Percentiles rank a stretch among this genome's conserved stretches.
phyloP scores from a whole-genome alignment of 1,140 invertebrate genomes.

The Pseudomyrmex pallidus region DNA sequence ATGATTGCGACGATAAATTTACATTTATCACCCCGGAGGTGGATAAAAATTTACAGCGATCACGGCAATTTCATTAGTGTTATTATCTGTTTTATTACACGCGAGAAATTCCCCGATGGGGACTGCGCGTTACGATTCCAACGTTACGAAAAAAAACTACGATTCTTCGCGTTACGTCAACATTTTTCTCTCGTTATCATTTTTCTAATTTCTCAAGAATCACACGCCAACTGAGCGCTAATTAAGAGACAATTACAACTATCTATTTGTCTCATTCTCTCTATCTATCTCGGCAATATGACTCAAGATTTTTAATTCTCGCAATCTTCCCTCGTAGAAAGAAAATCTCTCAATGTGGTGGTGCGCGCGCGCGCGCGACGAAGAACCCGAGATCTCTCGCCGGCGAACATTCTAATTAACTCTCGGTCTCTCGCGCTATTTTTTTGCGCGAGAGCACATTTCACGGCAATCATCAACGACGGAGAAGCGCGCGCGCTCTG shows the following conservation, averaged over 20 bases:
- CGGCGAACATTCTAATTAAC: slow-evolving; percentile 9
- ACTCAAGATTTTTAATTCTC: neutral
- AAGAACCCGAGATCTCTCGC: neutral
- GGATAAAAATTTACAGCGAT: neutral
- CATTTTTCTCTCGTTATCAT: neutral
- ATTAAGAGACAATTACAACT: neutral
- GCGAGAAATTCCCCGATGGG: too few relatives aligned
- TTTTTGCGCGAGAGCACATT: slow-evolving; percentile 4
- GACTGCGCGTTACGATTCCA: too few relatives aligned
- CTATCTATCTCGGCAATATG: neutral
- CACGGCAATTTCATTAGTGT: neutral
- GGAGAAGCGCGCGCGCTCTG: neutral
- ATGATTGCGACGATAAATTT: neutral
- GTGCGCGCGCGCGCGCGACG: too few relatives aligned
- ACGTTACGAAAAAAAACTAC: too few relatives aligned
- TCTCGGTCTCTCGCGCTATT: neutral
- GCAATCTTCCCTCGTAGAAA: neutral
- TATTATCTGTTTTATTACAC: neutral
- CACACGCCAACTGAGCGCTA: neutral
- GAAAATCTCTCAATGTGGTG: neutral
- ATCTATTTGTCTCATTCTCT: too few relatives aligned
- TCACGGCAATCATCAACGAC: slow-evolving; percentile 10
- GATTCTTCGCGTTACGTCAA: too few relatives aligned
- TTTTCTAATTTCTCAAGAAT: neutral
- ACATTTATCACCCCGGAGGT: neutral